phyloP scores from a whole-genome alignment of 2,797 vertebrate species.

The Clarias platycephalus region DNA sequence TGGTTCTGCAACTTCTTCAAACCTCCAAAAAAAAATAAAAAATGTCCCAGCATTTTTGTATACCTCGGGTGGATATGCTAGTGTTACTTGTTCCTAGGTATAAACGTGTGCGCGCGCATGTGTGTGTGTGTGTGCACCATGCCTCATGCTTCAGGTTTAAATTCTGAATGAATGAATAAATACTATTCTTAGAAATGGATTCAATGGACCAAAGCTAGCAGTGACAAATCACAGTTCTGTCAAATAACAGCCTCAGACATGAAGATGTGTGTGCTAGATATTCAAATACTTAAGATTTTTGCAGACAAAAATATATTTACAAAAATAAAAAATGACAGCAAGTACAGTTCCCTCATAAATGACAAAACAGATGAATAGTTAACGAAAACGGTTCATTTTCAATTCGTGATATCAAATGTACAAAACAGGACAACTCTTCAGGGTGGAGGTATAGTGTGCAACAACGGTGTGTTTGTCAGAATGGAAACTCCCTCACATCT shows the following conservation, averaged over 20 bases:
- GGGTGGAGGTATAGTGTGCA: background rate
- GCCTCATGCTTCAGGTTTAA: background rate
- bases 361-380: background rate
- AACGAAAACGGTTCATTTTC: background rate
- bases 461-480: slow-evolving; percentile 58
- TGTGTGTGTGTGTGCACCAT: background rate
- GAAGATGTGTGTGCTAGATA: slow-evolving; percentile 8
- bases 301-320: slow-evolving; percentile 57
- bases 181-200: background rate
- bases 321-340: slow-evolving; percentile 26
- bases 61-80: background rate
- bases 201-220: background rate
- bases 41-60: background rate
- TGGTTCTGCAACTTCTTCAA: background rate
- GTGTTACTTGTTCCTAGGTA: background rate
- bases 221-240: background rate
- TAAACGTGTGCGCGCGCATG: background rate
- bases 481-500: slow-evolving; percentile 71
- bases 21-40: too few relatives aligned
- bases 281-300: slow-evolving; percentile 2
- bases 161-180: background rate
- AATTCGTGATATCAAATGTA: background rate
- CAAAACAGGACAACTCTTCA: background rate
- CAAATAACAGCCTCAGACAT: background rate
- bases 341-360: background rate